Base-by-base conservation (phyloP, 2,888 invertebrate genomes). In the Barypeithes pellucidus region DNA sequence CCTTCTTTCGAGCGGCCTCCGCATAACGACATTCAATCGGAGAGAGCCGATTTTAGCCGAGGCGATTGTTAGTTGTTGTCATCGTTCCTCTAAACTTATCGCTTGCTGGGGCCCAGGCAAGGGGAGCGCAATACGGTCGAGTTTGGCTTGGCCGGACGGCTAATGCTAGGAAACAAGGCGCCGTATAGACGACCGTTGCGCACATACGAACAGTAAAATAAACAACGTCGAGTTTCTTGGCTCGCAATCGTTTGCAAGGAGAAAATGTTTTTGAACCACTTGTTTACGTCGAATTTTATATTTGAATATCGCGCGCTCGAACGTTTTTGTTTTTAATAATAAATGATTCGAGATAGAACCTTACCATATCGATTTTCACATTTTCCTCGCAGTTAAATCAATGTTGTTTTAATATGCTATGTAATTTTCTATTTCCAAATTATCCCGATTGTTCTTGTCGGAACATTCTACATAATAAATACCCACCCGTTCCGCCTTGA, bases 31-130 rank as follows among this genome's bases (percentile, higher is more conserved):
- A 75, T 61, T 77, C 75, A 69, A 71, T 80, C 80, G 79, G 72
- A 16, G 45, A 67, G 60, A 43, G 16, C 61, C 69, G 75, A 66
- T 7, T 33, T 43, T 45, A 65, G 50, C 59, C 68, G 77, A 70
- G 45, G 47, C 47, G 45, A 16, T 52, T 59, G 67, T 61, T 65
- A 14, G 63, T 57, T 63, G 63, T 57, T 63, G 70, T 45, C 47
- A 65, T 54, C 66, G 47, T 75, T 62, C 50, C 59, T 71, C 68
- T 75, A 76, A 79, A 80, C 81, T 84, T 84, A 85, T 85, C 85
- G 84, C 77, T 70, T 76, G 81, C 76, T 78, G 79, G 84, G 84
- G 84, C 85, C 84, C 84, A 82, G 82, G 82, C 83, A 84, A 81
- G 84, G 85, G 82, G 83, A 82, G 73, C 63, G 59, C 11, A 24